Conservation (phyloP, 2,797 vertebrate genomes). For the Pteronotus mesoamericanus region DNA sequence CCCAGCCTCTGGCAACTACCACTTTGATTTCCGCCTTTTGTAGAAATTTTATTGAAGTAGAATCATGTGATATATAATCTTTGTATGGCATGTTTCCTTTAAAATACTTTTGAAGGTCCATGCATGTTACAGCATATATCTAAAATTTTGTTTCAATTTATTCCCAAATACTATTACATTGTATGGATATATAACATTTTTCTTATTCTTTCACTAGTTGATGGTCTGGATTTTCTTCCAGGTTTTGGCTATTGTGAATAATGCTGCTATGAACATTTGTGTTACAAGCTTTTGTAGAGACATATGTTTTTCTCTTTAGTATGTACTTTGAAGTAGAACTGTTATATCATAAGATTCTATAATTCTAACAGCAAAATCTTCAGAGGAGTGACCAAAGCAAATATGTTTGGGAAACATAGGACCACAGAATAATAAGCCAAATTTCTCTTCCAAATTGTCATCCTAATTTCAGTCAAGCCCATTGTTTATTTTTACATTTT, state of each 20-base stretch:
- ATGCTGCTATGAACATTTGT: background rate
- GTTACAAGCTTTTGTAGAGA: background rate
- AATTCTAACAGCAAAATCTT: constrained; percentile 23
- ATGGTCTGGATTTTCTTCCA: background rate
- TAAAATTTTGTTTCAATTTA: background rate
- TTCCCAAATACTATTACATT: background rate
- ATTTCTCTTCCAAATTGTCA: background rate
- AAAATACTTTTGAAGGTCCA: background rate
- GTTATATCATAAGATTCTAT: background rate
- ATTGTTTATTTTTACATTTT: background rate
- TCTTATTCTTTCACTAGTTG: background rate
- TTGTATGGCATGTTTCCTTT: background rate
- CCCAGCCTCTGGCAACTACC: background rate
- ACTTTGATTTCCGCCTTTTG: background rate
- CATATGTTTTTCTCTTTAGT: background rate
- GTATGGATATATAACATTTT: background rate
- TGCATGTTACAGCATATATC: background rate
- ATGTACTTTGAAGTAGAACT: background rate
- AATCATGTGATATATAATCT: background rate
- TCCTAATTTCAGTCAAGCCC: background rate
- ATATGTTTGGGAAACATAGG: background rate
- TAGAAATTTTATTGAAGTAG: background rate
- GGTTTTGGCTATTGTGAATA: background rate
- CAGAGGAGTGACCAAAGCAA: constrained; percentile 24
- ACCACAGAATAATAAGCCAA: background rate